Percentiles rank a stretch among this genome's conserved stretches.
Evolutionary conservation across 2,797 vertebrate genomes (phyloP).

Genomic region (Xiphophorus birchmanni): DNA sequence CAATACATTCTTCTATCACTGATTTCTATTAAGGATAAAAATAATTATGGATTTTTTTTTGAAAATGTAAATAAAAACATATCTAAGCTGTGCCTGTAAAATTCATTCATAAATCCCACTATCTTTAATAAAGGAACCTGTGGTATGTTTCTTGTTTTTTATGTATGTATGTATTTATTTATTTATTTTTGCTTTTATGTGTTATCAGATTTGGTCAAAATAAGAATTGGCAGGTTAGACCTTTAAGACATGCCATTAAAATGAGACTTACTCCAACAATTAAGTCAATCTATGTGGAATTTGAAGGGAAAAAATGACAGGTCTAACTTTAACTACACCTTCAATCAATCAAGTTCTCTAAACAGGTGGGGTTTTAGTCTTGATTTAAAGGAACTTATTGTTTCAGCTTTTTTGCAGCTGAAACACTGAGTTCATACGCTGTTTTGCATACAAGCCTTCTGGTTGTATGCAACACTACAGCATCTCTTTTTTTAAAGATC

Average conservation of each 20-base stretch:
- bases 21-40: neutral
- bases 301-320: neutral
- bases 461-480: neutral
- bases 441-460: no score
- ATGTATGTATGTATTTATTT: no score
- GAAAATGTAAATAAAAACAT: neutral
- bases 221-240: neutral
- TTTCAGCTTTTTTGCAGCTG: no score
- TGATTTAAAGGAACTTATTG: no score
- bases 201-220: neutral
- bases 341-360: neutral
- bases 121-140: neutral
- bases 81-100: neutral
- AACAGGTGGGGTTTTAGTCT: no score
- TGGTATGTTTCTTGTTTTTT: neutral
- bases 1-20: neutral
- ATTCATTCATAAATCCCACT: neutral
- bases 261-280: neutral
- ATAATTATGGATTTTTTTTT: neutral
- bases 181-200: neutral
- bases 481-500: neutral
- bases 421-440: no score
- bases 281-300: neutral
- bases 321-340: neutral
- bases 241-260: neutral